Evolutionary conservation across 2,113 vertebrate genomes (phyloP).

Genomic region (Ibidorhyncha struthersii): DNA sequence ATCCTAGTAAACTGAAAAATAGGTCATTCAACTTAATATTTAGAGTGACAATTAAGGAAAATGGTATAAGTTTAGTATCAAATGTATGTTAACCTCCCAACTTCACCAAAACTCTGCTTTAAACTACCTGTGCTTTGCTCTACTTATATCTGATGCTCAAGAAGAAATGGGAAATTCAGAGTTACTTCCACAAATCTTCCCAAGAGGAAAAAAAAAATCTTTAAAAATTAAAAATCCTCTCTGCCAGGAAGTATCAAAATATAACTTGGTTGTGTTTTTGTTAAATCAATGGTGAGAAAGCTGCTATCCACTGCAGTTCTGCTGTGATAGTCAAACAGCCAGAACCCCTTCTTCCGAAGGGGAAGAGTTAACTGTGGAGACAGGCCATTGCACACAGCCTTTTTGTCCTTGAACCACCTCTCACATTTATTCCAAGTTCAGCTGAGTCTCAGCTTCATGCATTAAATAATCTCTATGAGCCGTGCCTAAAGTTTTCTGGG

Average conservation of each 20-base stretch:
- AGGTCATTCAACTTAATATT: not conserved
- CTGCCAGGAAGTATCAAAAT: not conserved
- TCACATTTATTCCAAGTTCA: not conserved
- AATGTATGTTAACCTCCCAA: not conserved
- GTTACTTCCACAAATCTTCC: not conserved
- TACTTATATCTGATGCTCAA: not conserved
- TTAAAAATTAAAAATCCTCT: not conserved
- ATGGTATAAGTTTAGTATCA: not conserved
- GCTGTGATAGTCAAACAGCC: not conserved
- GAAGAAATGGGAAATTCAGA: not conserved
- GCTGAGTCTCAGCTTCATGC: not conserved
- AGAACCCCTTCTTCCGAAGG: not conserved
- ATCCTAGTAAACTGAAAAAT: not conserved
- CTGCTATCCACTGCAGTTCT: not conserved
- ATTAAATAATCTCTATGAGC: rapidly evolving
- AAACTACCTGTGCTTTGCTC: not conserved
- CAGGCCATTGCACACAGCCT: not conserved
- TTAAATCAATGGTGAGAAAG: not conserved
- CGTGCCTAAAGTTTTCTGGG: not conserved
- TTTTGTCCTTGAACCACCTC: not conserved
- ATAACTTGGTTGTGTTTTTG: not conserved
- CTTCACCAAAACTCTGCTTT: not conserved
- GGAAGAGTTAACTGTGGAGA: not conserved
- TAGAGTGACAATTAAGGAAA: not conserved
- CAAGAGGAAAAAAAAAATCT: not conserved